Evolutionary conservation across 30 jellyfish, hydroid and myxozoan genomes (phyloP).

Genomic region (Chrysaora quinquecirrha): DNA sequence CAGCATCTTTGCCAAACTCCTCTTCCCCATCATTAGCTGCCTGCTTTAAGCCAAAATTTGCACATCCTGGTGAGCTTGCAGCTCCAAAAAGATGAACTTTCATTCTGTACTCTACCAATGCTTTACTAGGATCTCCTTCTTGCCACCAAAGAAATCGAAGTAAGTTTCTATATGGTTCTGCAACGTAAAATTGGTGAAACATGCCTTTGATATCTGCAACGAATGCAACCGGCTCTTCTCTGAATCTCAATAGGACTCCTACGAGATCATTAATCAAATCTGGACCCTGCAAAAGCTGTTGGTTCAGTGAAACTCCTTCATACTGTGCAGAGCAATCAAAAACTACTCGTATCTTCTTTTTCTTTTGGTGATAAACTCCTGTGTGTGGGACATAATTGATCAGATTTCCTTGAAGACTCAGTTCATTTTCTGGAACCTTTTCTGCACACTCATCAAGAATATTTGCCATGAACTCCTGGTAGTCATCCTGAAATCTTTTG

Average conservation of each 20-base stretch:
- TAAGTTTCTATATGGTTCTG: no score
- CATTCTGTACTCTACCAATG: no score
- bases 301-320: slow-evolving; percentile 35
- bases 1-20: slow-evolving; percentile 24
- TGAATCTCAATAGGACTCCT: no score
- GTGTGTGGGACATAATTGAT: slow-evolving; percentile 40
- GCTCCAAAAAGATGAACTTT: no score
- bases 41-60: slow-evolving; percentile 39
- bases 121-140: no score
- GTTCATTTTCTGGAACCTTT: slow-evolving; percentile 17
- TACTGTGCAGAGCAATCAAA: slow-evolving; percentile 38
- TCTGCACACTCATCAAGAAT: slow-evolving; percentile 18
- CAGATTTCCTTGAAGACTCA: no score
- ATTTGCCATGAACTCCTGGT: slow-evolving; percentile 26
- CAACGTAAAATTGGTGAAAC: no score
- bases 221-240: no score
- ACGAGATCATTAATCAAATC: no score
- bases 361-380: slow-evolving; percentile 47
- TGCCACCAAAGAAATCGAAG: no score
- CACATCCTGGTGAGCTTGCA: slow-evolving; percentile 17
- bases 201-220: no score
- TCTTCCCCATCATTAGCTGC: slow-evolving; percentile 12
- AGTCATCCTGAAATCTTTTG: slow-evolving; percentile 30
- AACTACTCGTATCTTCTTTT: slow-evolving; percentile 43
- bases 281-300: slow-evolving; percentile 17